phyloP scores from a whole-genome alignment of 1,140 invertebrate species.

The Sitobion miscanthi region DNA sequence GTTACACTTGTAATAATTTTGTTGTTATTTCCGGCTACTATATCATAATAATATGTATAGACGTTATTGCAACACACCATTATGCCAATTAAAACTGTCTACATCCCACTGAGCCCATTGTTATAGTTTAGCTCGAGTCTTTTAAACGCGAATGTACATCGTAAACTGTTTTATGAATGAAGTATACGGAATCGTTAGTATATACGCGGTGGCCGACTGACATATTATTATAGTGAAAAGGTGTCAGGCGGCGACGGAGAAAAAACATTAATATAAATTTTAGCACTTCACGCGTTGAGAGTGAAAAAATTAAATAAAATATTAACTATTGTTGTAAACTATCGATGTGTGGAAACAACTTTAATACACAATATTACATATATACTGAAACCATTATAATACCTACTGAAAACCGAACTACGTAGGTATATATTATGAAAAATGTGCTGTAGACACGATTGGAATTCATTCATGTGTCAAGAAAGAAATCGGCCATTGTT shows the following conservation, averaged over 20 bases:
- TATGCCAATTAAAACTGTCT: conserved; percentile 29
- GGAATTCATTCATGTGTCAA: conserved; percentile 20
- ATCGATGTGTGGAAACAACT: not conserved
- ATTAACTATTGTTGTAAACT: not conserved
- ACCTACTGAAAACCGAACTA: not conserved
- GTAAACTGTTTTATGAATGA: conserved; percentile 30
- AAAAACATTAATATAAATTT: not conserved
- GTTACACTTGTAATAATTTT: not conserved
- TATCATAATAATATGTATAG: conserved; percentile 9
- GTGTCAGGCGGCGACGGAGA: not conserved
- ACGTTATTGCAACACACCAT: conserved; percentile 19
- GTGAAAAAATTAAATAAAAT: not conserved
- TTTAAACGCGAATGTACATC: not conserved
- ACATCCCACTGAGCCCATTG: conserved; percentile 15
- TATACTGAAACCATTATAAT: not conserved
- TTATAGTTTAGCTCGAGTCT: not conserved
- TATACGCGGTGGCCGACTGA: not conserved
- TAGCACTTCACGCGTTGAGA: not conserved
- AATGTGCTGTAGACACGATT: not conserved
- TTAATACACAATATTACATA: not conserved
- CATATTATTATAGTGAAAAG: not conserved
- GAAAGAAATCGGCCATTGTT: not conserved
- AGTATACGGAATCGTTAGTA: not conserved
- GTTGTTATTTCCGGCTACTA: conserved; percentile 18
- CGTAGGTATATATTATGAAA: not conserved